Base-by-base conservation (phyloP, 1,140 invertebrate species). In the Semibalanus balanoides region DNA sequence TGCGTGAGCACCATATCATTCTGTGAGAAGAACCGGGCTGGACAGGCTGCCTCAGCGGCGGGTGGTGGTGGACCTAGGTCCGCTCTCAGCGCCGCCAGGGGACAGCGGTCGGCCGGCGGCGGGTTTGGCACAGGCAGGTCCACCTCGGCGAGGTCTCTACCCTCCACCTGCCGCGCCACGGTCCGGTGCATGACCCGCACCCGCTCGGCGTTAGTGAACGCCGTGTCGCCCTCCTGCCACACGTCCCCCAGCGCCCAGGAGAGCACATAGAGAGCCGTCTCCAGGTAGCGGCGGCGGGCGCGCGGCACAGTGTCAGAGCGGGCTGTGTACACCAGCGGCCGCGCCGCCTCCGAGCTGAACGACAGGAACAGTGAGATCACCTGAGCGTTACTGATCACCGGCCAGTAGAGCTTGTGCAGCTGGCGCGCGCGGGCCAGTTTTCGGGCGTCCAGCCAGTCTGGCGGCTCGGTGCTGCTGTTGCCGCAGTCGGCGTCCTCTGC, bases 1-100 rank as follows among this genome's bases (percentile, higher is more conserved):
- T 84, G 84, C 0, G 94, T 94, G 0, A 95, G 80, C 0, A 89
- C 89, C 88, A 96, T 89, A 78, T 95, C 93, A 77, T 89, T 87
- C 83, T 97, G 94, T 0, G 87, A 88, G 0, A 88, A 81, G 76
- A 81, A 82, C 3, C 81, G 29, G 7, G 76, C 30, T 0, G 74
- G 77, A 70, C 80, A 76, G 40, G 35, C 51, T 25, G 30, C 1
- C 30, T n/a, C 29, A 0, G 40, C 72, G n/a, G n/a, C n/a, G n/a
- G n/a, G n/a, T 35, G 70, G 51, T 7, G 9, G 19, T n/a, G 43
- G 14, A 19, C 14, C 22, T 25, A 75, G 25, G 70, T 77, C 79
- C 19, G 74, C n/a, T 5, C 31, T 28, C 22, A 70, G 75, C 7
- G 51, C 51, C 14, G 51, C 51, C 51, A 64, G 51, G 7, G 11